phyloP scores from a whole-genome alignment of 2,113 vertebrate genomes.

The Platysternon megacephalum region DNA sequence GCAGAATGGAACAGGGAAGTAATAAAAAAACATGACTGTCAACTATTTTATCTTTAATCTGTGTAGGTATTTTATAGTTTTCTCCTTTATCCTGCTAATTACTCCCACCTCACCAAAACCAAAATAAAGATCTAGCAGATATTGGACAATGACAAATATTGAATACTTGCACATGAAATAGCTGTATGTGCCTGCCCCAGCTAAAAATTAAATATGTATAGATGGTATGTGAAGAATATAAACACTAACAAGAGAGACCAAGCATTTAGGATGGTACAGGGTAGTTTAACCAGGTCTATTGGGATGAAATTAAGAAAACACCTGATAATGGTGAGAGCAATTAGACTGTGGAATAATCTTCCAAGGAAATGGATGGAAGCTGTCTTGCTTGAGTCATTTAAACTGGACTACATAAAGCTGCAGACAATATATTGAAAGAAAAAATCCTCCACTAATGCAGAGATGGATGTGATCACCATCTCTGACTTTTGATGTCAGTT shows the following conservation, averaged over 20 bases:
- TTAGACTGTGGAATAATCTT: slow-evolving; percentile 11
- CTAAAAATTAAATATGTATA: neutral
- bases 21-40: neutral
- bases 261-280: neutral
- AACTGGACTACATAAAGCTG: neutral
- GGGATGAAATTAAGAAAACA: neutral
- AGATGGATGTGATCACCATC: neutral
- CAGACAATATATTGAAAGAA: neutral
- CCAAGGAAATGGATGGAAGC: neutral
- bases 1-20: neutral
- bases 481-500: neutral
- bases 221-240: neutral
- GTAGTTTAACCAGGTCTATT: neutral
- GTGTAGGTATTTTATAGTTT: neutral
- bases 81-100: neutral
- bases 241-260: neutral
- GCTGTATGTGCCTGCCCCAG: neutral
- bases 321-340: neutral
- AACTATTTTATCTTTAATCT: neutral
- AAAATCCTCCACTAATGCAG: neutral
- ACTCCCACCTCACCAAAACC: neutral
- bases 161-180: neutral
- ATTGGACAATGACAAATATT: neutral
- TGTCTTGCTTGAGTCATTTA: neutral
- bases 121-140: neutral